Conservation (phyloP, 1,140 invertebrate genomes). For the Lysiphlebus fabarum region DNA sequence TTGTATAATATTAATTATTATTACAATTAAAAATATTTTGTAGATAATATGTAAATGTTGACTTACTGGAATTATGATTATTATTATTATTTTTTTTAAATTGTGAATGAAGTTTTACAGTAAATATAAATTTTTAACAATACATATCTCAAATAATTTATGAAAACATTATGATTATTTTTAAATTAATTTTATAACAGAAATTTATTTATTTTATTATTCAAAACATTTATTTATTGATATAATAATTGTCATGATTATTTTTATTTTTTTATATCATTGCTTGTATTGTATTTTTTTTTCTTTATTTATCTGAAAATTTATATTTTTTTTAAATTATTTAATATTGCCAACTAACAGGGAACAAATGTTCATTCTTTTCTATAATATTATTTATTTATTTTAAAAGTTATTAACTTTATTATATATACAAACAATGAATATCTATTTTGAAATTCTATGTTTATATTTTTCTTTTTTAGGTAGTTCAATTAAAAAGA, state of each 20-base stretch:
- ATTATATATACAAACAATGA: constrained; percentile 19
- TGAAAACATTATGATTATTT: too few species aligned
- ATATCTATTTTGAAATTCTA: constrained; percentile 19
- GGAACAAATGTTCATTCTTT: background rate
- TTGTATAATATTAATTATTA: constrained; percentile 56
- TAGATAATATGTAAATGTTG: constrained; percentile 49
- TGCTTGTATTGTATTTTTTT: too few species aligned
- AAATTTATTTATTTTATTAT: too few species aligned
- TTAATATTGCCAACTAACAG: background rate
- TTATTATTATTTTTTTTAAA: constrained; percentile 26
- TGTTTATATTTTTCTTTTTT: constrained; percentile 13
- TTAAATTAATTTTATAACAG: too few species aligned
- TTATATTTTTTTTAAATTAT: too few species aligned
- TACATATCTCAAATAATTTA: too few species aligned
- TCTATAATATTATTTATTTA: background rate
- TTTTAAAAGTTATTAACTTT: constrained; percentile 6
- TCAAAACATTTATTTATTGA: too few species aligned
- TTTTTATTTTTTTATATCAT: too few species aligned
- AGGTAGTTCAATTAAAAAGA: constrained; percentile 5
- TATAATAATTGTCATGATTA: too few species aligned
- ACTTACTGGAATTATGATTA: background rate
- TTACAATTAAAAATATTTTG: constrained; percentile 56
- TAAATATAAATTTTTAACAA: too few species aligned
- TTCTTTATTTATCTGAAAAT: too few species aligned
- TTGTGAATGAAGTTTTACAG: constrained; percentile 19